Evolutionary conservation across 1,140 invertebrate species (phyloP), one percentile per base, ranked within the genome.

Genomic region (Musca vetustissima): DNA sequence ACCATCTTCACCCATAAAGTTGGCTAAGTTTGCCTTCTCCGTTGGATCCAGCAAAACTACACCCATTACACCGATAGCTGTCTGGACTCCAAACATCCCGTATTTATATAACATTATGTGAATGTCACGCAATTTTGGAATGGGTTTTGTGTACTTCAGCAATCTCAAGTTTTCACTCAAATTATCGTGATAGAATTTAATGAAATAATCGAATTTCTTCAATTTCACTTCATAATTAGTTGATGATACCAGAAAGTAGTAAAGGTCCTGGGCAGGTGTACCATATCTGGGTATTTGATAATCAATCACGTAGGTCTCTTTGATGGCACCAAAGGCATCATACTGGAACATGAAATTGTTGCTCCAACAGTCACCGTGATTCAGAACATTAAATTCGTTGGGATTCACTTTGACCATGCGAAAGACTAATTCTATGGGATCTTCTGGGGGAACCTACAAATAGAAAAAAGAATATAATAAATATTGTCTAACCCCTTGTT

Each of bases 291-390:
- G 57, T 14, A 78, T 21, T 49, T 80, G 78, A 49, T 71, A 77
- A 32, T 80, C 78, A 0, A 80, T 68, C n/a, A 80, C 64, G 47
- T 72, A 74, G 0, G 74, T 73, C 24, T 80, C 75, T 32, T 76
- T 76, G 15, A 80, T 73, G 71, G 85, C 83, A 1, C 81, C 83
- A 22, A 64, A 72, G 0, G 70, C 73, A 69, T 86, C 79, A 70
- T 89, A 88, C 21, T 83, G 83, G 74, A 89, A 90, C 72, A 90
- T 76, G 76, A 90, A 87, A 72, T 91, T 85, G 61, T 84, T 80
- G 1, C 72, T 74, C 79, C 79, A 81, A 11, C 83, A 83, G 73
- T 90, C 89, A 11, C 89, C 89, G 66, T 90, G 89, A 72, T 86
- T 87, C 6, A 90, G 75, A 1, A 87, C 88, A 70, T 86, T 85